Evolutionary conservation across 2,797 vertebrate genomes (phyloP).

Genomic region (Pseudomugil gertrudae): DNA sequence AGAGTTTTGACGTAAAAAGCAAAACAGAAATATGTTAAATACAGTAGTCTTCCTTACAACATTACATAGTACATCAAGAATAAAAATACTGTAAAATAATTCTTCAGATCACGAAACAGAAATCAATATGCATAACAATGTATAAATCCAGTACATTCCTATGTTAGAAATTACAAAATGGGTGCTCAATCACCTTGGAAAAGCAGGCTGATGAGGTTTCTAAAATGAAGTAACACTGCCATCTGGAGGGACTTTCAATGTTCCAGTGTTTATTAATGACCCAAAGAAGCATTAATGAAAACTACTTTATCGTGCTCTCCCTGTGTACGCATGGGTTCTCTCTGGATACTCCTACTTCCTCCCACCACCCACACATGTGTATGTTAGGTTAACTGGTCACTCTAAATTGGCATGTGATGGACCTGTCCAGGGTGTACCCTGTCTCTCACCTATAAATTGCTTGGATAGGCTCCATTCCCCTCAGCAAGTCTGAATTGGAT

Average conservation of each 20-base stretch:
- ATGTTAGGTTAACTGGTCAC: no score
- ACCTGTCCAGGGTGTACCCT: no score
- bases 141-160: slow-evolving; percentile 32
- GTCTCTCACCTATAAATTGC: no score
- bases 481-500: no score
- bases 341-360: no score
- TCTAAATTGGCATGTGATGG: no score
- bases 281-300: slow-evolving; percentile 6
- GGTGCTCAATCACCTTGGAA: slow-evolving; percentile 54
- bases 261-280: no score
- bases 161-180: slow-evolving; percentile 67
- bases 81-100: background rate
- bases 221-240: slow-evolving; percentile 76
- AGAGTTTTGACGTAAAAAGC: slow-evolving; percentile 21
- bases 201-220: slow-evolving; percentile 1
- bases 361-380: no score
- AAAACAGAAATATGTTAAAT: slow-evolving; percentile 2
- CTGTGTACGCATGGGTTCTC: no score
- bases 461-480: no score
- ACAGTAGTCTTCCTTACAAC: background rate
- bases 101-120: slow-evolving; percentile 1
- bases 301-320: background rate
- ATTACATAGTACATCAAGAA: background rate
- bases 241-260: slow-evolving; percentile 59
- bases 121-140: slow-evolving; percentile 8